Evolutionary conservation across 2,113 vertebrate genomes (phyloP), one percentile per base, ranked within the genome.

Genomic region (Dunckerocampus dactyliophorus): DNA sequence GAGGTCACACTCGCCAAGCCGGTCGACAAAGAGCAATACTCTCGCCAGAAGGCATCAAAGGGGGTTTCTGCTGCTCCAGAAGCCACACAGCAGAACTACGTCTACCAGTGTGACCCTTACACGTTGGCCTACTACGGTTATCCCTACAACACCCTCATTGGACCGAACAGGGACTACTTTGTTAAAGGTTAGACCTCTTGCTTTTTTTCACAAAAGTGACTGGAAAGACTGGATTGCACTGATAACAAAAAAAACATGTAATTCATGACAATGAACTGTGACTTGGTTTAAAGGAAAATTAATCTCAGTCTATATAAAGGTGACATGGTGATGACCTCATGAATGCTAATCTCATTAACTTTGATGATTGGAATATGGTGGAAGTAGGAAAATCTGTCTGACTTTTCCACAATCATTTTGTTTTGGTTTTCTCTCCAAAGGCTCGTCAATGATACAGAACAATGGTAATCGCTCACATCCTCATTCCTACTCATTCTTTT

Each of bases 1-100:
- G 97, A 99, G 88, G 97, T 99, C 68, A 98, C 96, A 0, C 88
- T 99, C 43, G 97, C 97, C 88, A 99, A 99, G 86, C 97, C 97
- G 0, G 97, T 99, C 42, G 97, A 99, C 80, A 99, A 99, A 82
- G 97, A 99, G 86, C 97, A 99, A 59, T 98, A 98, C 82, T 95
- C 94, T 0, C 94, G 96, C 58, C 97, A 99, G 90, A 98, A 98
- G 84, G 97, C 97, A 2, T 95, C 96, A 22, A 98, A 98, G 81
- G 90, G 90, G 72, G 88, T 85, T 0, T 16, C 90, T 0, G 91
- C 91, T 73, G 85, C 86, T 34, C 88, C 81, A 45, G 90, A 93
- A 6, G 67, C 77, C 1, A 83, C 91, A 54, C 94, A 89, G 49
- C 94, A 95, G 59, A 93, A 88, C 84, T 97, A 94, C 52, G 88